Conservation (phyloP, 2,797 vertebrate genomes). For the Microcaecilia unicolor region DNA sequence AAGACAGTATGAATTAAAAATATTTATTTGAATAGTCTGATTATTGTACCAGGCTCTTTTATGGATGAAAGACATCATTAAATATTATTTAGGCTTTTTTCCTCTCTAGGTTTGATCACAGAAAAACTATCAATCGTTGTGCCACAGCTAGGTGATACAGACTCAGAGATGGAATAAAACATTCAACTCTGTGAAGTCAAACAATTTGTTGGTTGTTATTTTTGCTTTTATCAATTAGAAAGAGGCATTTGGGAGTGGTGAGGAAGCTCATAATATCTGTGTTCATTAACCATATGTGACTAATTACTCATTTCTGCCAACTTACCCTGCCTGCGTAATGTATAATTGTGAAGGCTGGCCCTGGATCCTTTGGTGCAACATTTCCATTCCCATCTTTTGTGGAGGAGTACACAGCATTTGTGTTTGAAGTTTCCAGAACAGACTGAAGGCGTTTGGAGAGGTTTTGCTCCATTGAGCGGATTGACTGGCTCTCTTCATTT, state of each 20-base stretch:
- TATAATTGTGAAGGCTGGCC: constrained; percentile 72
- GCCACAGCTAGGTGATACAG: too few species aligned
- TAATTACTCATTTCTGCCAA: background rate
- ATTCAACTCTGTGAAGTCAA: too few species aligned
- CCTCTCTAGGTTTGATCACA: too few species aligned
- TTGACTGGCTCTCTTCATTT: constrained; percentile 83
- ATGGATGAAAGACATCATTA: too few species aligned
- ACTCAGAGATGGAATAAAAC: too few species aligned
- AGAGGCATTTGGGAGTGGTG: background rate
- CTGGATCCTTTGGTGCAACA: constrained; percentile 74
- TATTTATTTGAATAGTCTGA: too few species aligned
- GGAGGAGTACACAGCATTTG: constrained; percentile 65
- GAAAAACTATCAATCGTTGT: too few species aligned
- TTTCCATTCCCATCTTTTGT: constrained; percentile 90
- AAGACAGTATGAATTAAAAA: too few species aligned
- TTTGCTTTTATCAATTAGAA: background rate
- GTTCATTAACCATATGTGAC: background rate
- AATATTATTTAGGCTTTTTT: too few species aligned
- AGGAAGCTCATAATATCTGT: background rate
- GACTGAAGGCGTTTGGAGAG: constrained; percentile 76
- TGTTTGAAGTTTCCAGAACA: constrained; percentile 65
- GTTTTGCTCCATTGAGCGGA: constrained; percentile 67
- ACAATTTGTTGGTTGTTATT: too few species aligned
- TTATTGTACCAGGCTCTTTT: too few species aligned
- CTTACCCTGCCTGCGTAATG: constrained; percentile 85